Percentiles rank a stretch among this genome's conserved stretches.
Conservation (phyloP, 2,888 invertebrate genomes). For the Drosophila neutralis region DNA sequence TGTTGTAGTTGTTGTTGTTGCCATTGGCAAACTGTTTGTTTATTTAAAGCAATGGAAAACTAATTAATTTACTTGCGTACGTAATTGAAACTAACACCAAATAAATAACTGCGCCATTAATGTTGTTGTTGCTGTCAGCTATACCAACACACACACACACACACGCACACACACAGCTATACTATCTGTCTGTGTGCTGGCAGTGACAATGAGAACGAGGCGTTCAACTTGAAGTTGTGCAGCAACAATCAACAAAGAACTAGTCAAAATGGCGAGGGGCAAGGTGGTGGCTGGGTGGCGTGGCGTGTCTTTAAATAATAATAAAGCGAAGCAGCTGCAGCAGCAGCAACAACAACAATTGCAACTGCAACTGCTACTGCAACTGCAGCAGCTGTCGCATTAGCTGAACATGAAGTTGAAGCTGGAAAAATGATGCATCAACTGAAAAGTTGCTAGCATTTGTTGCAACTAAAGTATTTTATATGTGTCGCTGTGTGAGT, state of each 20-base stretch:
- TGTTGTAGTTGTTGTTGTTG: conserved; percentile 30
- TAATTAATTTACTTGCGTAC: conserved; percentile 79
- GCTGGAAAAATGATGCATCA: conserved; percentile 58
- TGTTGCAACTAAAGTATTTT: conserved; percentile 35
- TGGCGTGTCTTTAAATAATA: conserved; percentile 62
- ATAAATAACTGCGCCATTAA: conserved; percentile 66
- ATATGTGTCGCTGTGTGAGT: background rate
- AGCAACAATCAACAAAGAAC: conserved; percentile 34
- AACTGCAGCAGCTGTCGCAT: conserved; percentile 50
- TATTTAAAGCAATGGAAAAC: conserved; percentile 78
- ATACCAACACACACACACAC: conserved; percentile 6
- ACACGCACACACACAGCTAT: background rate
- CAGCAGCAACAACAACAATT: conserved; percentile 1
- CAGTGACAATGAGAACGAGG: conserved; percentile 72
- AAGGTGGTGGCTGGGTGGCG: conserved; percentile 2
- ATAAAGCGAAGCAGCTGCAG: conserved; percentile 47
- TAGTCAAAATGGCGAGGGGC: conserved; percentile 2
- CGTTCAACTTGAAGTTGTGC: conserved; percentile 68
- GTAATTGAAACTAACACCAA: conserved; percentile 76
- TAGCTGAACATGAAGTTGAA: conserved; percentile 66
- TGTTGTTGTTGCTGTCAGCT: conserved; percentile 28
- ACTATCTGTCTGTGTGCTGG: conserved; percentile 32
- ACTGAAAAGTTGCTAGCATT: conserved; percentile 49
- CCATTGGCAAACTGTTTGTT: conserved; percentile 68
- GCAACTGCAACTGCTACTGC: conserved; percentile 7